A percentile compares a stretch with the other conserved stretches of the same genome.
Evolutionary conservation across 1,140 invertebrate genomes (phyloP).

Genomic region (Heliothis subflexa): DNA sequence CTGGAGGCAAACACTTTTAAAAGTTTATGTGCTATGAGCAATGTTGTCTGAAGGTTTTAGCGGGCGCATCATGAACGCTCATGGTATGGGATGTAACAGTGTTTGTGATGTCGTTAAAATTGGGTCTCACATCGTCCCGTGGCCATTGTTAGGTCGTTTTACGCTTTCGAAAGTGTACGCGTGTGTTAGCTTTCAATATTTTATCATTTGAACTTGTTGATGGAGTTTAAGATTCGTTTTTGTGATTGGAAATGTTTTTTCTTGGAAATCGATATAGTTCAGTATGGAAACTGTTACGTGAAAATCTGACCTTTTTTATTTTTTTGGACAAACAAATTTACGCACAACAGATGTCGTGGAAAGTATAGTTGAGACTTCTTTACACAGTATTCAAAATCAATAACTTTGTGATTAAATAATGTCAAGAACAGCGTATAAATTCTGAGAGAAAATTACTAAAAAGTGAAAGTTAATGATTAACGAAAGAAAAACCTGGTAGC

Average conservation of each 20-base stretch:
- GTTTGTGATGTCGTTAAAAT: conserved; percentile 77
- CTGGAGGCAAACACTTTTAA: conserved; percentile 83
- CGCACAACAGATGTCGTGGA: too few species aligned
- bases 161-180: conserved; percentile 67
- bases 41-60: conserved; percentile 82
- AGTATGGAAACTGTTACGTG: too few species aligned
- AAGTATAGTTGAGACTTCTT: too few species aligned
- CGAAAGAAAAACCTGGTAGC: too few species aligned
- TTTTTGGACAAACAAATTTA: too few species aligned
- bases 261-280: background rate
- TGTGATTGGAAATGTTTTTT: background rate
- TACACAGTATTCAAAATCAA: too few species aligned
- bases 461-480: too few species aligned
- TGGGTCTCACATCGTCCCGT: conserved; percentile 67
- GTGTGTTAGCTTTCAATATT: conserved; percentile 43
- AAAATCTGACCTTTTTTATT: too few species aligned
- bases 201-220: conserved; percentile 45
- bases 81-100: conserved; percentile 58
- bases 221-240: background rate
- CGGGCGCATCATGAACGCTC: conserved; percentile 75
- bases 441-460: too few species aligned
- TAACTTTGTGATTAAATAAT: too few species aligned
- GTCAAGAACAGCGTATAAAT: too few species aligned
- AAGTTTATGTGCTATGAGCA: conserved; percentile 80
- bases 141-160: conserved; percentile 67